Evolutionary conservation across 2,888 invertebrate genomes (phyloP), one percentile per base, ranked within the genome.

Genomic region (Mayetiola destructor): DNA sequence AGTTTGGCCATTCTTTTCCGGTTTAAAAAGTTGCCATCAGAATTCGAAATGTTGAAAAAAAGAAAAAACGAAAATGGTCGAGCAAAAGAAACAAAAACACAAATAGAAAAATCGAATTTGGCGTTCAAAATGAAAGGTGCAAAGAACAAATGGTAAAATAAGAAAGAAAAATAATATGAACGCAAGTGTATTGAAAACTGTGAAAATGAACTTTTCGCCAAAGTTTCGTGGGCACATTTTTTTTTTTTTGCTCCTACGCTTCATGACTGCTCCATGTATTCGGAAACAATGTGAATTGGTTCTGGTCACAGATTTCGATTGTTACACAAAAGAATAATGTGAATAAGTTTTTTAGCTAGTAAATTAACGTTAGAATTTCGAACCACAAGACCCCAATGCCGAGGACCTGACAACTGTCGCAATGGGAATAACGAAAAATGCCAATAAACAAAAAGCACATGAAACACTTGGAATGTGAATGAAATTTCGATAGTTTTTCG

Each of bases 291-390:
- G n/a, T n/a, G n/a, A n/a, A n/a, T n/a, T n/a, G n/a, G n/a, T n/a
- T n/a, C n/a, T n/a, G n/a, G n/a, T n/a, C n/a, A n/a, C n/a, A n/a
- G n/a, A 48, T 48, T 16, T 37, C 27, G n/a, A 4, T 48, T 48
- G n/a, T 16, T 27, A 48, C 48, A 27, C 48, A 48, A n/a, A 48
- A 48, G 48, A 48, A 48, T 27, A 48, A 48, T 48, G 48, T 48
- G 48, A 48, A 23, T 27, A 27, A 48, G 48, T 48, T 48, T n/a
- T n/a, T n/a, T 27, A 48, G 27, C 48, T 27, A 48, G 27, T 48
- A 48, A 48, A 27, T 27, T 27, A 27, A n/a, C n/a, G n/a, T 27
- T 48, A 48, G 27, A 27, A 48, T 48, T 48, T 48, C 48, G 27
- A 48, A 48, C 27, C 48, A 42, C 42, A n/a, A n/a, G n/a, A 48